Base-by-base conservation (phyloP, 2,797 vertebrate species). In the Falco biarmicus region DNA sequence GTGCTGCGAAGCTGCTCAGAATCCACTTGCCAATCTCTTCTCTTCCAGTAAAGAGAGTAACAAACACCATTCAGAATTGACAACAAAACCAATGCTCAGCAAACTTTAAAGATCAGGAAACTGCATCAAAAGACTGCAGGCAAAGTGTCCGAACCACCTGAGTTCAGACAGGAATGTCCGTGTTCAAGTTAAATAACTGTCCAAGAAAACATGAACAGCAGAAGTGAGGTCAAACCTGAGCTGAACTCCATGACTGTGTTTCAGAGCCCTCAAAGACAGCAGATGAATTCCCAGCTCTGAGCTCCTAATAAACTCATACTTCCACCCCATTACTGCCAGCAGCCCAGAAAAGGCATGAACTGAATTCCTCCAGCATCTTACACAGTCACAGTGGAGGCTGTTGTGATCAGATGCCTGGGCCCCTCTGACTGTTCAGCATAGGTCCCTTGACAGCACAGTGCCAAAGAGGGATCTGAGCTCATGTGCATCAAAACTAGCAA, bases 361-460 rank as follows among this genome's bases (percentile, higher is more conserved):
- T 32, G 31, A 66, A 54, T 17, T 71, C 51, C 64, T 48, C 11
- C 69, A 68, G 68, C 53, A 47, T 0, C 68, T 37, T 19, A 29
- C 24, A 22, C 21, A 41, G 53, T 4, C 28, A 12, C 8, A 25
- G 8, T 0, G 25, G 29, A 34, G 47, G 60, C n/a, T 81, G 45
- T 13, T 50, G 59, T 9, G 34, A n/a, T 24, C 37, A 39, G 56
- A 25, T 4, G n/a, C 25, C 43, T 14, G 21, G 26, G 32, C 4
- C 22, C 22, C 56, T 29, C 2, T 1, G 20, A 56, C 37, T 15
- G 37, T 5, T n/a, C 3, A 0, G 11, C 3, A 6, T 0, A 39
- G 17, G 8, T 31, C 34, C 56, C n/a, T 0, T 34, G 26, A 22
- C 68, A 60, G 78, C 82, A 84, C 22, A 9, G 43, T 24, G 43